Evolutionary conservation across 2,888 invertebrate genomes (phyloP).

Genomic region (Amiota minor): DNA sequence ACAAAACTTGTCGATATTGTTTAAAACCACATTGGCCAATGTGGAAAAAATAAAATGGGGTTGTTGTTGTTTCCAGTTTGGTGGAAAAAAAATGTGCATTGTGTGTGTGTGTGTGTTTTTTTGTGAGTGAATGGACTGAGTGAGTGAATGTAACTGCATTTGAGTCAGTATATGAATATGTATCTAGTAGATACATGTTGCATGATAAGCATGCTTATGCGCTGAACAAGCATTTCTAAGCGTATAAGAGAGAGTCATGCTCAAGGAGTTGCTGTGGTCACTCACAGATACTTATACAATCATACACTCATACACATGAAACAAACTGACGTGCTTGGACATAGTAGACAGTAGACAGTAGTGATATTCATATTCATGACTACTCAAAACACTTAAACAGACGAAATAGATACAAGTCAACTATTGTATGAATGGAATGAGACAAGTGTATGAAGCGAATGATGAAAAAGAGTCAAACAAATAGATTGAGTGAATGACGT

Average conservation of each 20-base stretch:
- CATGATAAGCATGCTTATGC: conserved; percentile 4
- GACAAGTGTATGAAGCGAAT: background rate
- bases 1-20: too few relatives aligned
- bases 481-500: too few relatives aligned
- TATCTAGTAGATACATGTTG: background rate
- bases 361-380: background rate
- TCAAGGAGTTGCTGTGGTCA: conserved; percentile 4
- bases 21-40: too few relatives aligned
- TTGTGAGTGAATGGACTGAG: background rate
- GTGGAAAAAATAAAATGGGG: too few relatives aligned
- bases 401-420: background rate
- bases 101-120: background rate
- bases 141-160: background rate
- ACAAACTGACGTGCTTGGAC: background rate
- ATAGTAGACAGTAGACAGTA: background rate
- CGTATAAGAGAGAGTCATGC: background rate
- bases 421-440: background rate
- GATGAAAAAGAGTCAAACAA: background rate
- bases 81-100: background rate
- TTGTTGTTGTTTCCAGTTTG: too few relatives aligned
- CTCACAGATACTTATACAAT: background rate
- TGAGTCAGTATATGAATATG: background rate
- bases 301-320: conserved; percentile 4
- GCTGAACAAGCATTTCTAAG: too few relatives aligned
- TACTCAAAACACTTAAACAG: conserved; percentile 9